A percentile compares a stretch with the other conserved stretches of the same genome.
Conservation (phyloP, 2,888 invertebrate genomes). For the Idaea dimidiata region DNA sequence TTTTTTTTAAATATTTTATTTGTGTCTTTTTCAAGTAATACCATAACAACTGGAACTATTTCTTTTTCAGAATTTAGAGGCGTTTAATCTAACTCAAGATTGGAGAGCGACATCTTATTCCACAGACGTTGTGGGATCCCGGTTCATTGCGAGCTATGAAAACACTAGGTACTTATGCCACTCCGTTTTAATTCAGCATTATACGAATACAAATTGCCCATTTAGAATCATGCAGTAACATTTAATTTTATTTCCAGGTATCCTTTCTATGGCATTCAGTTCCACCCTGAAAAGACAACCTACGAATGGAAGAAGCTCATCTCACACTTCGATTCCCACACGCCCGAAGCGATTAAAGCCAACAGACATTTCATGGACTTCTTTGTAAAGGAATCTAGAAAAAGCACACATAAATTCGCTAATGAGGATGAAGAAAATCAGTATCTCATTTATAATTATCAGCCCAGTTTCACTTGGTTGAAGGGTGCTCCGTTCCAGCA, state of each 20-base stretch:
- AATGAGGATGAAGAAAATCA: conserved; percentile 74
- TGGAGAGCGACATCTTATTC: conserved; percentile 88
- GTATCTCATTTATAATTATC: conserved; percentile 87
- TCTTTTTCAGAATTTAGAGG: conserved; percentile 56
- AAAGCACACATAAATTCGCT: conserved; percentile 82
- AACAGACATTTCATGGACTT: conserved; percentile 90
- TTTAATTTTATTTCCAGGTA: conserved; percentile 55
- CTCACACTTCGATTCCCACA: conserved; percentile 83
- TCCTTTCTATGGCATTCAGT: conserved; percentile 93
- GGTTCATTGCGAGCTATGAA: conserved; percentile 90
- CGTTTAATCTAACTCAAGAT: conserved; percentile 77
- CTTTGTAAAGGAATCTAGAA: conserved; percentile 88
- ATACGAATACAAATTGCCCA: no score
- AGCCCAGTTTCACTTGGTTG: conserved; percentile 81
- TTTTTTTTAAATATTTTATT: no score
- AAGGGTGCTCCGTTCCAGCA: conserved; percentile 81
- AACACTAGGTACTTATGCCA: conserved; percentile 74
- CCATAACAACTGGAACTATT: background rate
- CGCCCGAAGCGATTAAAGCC: conserved; percentile 80
- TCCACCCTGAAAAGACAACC: conserved; percentile 93
- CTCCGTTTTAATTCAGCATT: no score
- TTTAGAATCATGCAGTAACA: background rate
- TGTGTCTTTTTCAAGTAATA: no score
- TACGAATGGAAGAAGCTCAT: conserved; percentile 85
- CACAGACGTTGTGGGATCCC: conserved; percentile 81